Conservation (phyloP, 1,140 invertebrate genomes). For the Proctacanthus coquilletti region DNA sequence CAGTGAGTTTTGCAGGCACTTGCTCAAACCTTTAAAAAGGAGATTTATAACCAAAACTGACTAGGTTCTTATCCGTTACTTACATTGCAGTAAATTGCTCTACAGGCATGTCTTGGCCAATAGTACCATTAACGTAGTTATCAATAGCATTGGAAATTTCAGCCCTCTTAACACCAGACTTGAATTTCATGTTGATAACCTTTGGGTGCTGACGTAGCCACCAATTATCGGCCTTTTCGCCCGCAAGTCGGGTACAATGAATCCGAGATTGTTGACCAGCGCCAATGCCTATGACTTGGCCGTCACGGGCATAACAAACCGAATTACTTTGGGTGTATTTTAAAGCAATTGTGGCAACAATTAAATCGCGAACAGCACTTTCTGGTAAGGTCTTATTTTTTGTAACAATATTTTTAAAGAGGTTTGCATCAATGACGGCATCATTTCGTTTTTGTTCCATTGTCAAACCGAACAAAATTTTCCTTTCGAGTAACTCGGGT, state of each 20-base stretch:
- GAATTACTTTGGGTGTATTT: slow-evolving; percentile 85
- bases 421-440: slow-evolving; percentile 57
- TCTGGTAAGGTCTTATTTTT: slow-evolving; percentile 54
- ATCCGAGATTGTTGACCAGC: slow-evolving; percentile 96
- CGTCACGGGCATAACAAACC: slow-evolving; percentile 40
- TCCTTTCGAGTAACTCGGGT: slow-evolving; percentile 65
- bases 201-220: slow-evolving; percentile 90
- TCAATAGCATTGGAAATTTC: slow-evolving; percentile 94
- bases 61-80: slow-evolving; percentile 5
- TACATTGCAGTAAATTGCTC: slow-evolving; percentile 25
- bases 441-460: slow-evolving; percentile 89
- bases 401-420: slow-evolving; percentile 78
- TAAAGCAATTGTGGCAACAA: slow-evolving; percentile 88
- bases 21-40: slow-evolving; percentile 43
- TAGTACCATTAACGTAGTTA: slow-evolving; percentile 80
- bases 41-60: not conserved
- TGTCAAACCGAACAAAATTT: slow-evolving; percentile 80
- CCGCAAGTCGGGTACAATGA: slow-evolving; percentile 91
- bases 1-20: slow-evolving; percentile 49
- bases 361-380: slow-evolving; percentile 70
- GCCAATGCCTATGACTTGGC: slow-evolving; percentile 92
- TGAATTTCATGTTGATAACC: slow-evolving; percentile 76
- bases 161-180: slow-evolving; percentile 74
- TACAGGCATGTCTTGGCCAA: slow-evolving; percentile 49
- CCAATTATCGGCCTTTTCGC: slow-evolving; percentile 97